Percentiles rank a stretch among this genome's conserved stretches.
These are phyloP conservation scores for Suncus etruscus DNA, from an alignment of 2,113 vertebrate species.

Conservation along the genomic window DNA sequence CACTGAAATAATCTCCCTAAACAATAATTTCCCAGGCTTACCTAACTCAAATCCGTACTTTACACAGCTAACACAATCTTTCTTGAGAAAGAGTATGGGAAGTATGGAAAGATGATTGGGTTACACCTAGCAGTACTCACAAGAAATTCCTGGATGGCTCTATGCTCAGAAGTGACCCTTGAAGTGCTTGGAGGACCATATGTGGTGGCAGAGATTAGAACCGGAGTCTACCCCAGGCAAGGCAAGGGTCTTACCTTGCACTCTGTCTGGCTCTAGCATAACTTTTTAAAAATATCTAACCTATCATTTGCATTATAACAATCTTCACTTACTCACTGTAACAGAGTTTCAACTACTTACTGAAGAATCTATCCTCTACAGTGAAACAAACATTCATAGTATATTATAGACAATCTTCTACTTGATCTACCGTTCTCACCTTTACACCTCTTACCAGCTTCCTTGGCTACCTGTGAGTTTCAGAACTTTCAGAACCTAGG, in stretches of 20 bases:
- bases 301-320: not conserved
- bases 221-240: too few relatives aligned
- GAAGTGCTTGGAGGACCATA: too few relatives aligned
- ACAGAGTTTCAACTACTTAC: constrained; percentile 1
- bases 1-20: not conserved
- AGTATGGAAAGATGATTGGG: too few relatives aligned
- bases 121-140: too few relatives aligned
- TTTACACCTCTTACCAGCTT: not conserved
- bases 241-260: too few relatives aligned
- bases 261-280: not conserved
- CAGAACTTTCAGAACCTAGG: constrained; percentile 21
- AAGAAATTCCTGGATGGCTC: too few relatives aligned
- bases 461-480: not conserved
- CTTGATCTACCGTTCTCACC: not conserved
- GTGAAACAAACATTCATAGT: not conserved
- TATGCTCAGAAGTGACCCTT: too few relatives aligned
- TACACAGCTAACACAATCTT: too few relatives aligned
- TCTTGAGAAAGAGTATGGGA: too few relatives aligned
- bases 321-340: not conserved
- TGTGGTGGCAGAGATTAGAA: too few relatives aligned
- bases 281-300: constrained; percentile 15
- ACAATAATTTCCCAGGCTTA: too few relatives aligned
- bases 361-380: not conserved
- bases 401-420: not conserved
- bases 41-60: too few relatives aligned